A percentile compares a stretch with the other conserved stretches of the same genome.
phyloP scores from a whole-genome alignment of 2,797 vertebrate species.

The Pangasius mekongensis region DNA sequence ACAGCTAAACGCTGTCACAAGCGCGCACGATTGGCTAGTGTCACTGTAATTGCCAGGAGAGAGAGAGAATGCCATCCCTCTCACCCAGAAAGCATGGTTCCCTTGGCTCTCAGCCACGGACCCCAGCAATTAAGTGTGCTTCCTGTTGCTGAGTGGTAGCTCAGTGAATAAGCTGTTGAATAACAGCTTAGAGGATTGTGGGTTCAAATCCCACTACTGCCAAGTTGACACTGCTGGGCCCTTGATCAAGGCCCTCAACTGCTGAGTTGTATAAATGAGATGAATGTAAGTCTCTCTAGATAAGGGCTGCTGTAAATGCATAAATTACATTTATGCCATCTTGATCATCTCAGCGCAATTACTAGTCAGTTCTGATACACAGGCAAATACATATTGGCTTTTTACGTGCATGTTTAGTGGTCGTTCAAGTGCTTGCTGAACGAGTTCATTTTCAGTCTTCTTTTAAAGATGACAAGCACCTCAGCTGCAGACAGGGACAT shows the following conservation, averaged over 20 bases:
- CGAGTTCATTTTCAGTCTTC: background rate
- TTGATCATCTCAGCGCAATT: background rate
- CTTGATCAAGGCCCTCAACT: no score
- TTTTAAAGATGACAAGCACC: background rate
- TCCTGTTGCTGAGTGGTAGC: no score
- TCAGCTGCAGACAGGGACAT: background rate
- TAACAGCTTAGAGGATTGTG: no score
- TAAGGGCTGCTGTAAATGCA: no score
- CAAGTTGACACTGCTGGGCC: no score
- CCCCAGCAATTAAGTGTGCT: no score
- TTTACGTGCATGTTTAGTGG: background rate
- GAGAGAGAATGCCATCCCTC: background rate
- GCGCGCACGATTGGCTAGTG: background rate
- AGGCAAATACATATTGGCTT: background rate
- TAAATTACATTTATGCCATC: background rate
- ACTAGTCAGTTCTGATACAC: background rate
- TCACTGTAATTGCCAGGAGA: background rate
- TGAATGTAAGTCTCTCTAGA: no score
- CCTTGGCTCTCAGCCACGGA: background rate
- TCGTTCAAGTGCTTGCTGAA: background rate
- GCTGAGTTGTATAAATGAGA: no score
- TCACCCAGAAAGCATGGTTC: background rate
- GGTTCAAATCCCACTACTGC: no score
- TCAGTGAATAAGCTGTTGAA: no score
- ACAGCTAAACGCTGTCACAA: background rate